These are phyloP conservation scores for Apamea monoglypha DNA, from an alignment of 2,888 invertebrate genomes.

Conservation along the genomic window DNA sequence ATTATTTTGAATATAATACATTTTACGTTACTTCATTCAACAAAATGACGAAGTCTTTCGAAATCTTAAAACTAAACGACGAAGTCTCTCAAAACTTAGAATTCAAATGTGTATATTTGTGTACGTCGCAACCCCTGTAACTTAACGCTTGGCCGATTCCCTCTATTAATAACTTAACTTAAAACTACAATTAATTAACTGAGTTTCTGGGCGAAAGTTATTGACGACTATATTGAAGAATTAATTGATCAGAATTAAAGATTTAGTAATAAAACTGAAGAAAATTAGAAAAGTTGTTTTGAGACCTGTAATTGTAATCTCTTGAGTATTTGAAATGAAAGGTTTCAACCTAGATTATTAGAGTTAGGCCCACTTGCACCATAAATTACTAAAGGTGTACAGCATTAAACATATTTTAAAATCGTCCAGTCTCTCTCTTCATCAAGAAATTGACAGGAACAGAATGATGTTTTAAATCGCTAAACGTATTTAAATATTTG, in stretches of 20 bases:
- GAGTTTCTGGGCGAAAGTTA: constrained; percentile 36
- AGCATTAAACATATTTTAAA: background rate
- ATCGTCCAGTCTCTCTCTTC: background rate
- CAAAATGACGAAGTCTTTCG: background rate
- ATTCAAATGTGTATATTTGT: constrained; percentile 10
- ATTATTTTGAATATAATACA: too few species aligned
- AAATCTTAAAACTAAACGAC: background rate
- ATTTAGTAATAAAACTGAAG: constrained; percentile 11
- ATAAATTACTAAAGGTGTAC: too few species aligned
- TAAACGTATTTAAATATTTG: background rate
- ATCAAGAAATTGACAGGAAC: background rate
- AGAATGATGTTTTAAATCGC: background rate
- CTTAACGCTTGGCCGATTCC: constrained; percentile 27
- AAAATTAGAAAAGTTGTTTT: constrained; percentile 21
- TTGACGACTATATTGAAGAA: constrained; percentile 25
- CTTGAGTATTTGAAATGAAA: constrained; percentile 8
- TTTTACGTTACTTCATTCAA: background rate
- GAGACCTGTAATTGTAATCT: constrained; percentile 31
- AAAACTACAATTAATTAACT: constrained; percentile 45
- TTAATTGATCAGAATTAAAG: constrained; percentile 5
- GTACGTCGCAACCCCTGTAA: background rate
- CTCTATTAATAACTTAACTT: constrained; percentile 49
- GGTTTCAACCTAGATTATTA: background rate
- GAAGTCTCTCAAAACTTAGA: constrained; percentile 21
- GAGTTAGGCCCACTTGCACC: background rate